Evolutionary conservation across 2,113 vertebrate species (phyloP), one percentile per base, ranked within the genome.

Genomic region (Oreocharis arfaki): DNA sequence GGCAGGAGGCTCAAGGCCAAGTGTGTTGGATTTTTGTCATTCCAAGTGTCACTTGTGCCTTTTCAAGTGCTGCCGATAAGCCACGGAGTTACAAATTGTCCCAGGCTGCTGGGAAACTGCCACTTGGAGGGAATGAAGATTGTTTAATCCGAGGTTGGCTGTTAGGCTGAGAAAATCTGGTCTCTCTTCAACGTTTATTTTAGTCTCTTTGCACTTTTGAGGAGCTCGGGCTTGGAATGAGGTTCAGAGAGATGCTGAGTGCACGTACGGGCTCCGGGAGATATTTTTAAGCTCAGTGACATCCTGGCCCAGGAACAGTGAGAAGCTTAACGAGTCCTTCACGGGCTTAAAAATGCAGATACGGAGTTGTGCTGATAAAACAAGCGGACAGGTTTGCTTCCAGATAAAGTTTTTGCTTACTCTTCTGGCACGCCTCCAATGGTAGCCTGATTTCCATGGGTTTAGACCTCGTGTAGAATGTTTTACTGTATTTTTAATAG

Each of bases 1-100:
- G 41, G 63, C 82, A 71, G 86, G 87, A 87, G 75, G 78, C 67
- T 90, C 42, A 47, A 53, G 63, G 77, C 84, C 53, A 20, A 87
- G 89, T 19, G 44, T 57, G 61, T 61, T 52, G 82, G 75, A 96
- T 90, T 90, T 93, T 95, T 96, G 95, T 85, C 93, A 91, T 97
- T 95, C 94, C 93, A 65, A 77, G 84, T 65, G 78, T 79, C 70
- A 70, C 94, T 97, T 82, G 67, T 84, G 71, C 91, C 91, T 94
- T 89, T 89, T 93, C 49, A 53, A 84, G 81, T 87, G 77, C 82
- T 90, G 85, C 78, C 69, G 90, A 85, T 95, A 96, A 94, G 61
- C 84, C 50, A 2, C 0, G 14, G 21, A 80, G 90, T 37, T 73
- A 55, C 3, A 33, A 53, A 87, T 67, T 64, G 35, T 89, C 56